Base-by-base conservation (phyloP, 2,888 invertebrate species). In the Parthenolecanium corni region DNA sequence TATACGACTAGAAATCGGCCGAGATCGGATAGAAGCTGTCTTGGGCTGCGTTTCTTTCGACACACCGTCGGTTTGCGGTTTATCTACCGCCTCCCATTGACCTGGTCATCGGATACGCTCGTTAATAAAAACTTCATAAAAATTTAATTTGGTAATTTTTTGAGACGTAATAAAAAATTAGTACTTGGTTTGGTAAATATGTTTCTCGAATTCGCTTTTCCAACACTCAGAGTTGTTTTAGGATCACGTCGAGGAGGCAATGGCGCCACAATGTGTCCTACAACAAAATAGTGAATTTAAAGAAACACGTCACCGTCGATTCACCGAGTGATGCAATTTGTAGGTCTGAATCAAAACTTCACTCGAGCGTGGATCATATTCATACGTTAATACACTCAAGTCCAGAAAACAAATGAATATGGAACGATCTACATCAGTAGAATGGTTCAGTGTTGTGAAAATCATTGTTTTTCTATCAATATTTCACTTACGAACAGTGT, bases 191-290 rank as follows among this genome's bases (percentile, higher is more conserved):
- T 61, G 2, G 38, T 51, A 12, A 51, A 21, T 6, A 61, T 23
- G 5, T 36, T 49, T 24, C 89, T 86, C 56, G 94, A 93, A 66
- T 92, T 78, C 14, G 93, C 91, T 52, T 93, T 79, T 11, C 94
- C 92, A 66, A 93, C 91, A 72, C 94, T 93, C 46, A 97, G 78
- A 1, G 93, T 92, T 0, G 96, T 96, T 73, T 88, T 86, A 9
- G 96, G 96, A 76, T 96, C 94, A 52, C 96, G 80, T 24, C 92
- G 80, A 0, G 96, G 96, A 4, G 95, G 95, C 71, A 88, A 81
- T 0, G 96, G 96, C 6, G 93, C 94, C 58, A 88, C 85, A 66
- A 84, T 80, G 64, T 86, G 79, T 52, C 77, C 75, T 71, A 64
- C 3, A 57, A 61, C 12, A 54, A 51, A 47, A 52, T 5, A 54